These are phyloP conservation scores for Pheosia tremula DNA, from an alignment of 2,888 invertebrate genomes.

Conservation along the genomic window DNA sequence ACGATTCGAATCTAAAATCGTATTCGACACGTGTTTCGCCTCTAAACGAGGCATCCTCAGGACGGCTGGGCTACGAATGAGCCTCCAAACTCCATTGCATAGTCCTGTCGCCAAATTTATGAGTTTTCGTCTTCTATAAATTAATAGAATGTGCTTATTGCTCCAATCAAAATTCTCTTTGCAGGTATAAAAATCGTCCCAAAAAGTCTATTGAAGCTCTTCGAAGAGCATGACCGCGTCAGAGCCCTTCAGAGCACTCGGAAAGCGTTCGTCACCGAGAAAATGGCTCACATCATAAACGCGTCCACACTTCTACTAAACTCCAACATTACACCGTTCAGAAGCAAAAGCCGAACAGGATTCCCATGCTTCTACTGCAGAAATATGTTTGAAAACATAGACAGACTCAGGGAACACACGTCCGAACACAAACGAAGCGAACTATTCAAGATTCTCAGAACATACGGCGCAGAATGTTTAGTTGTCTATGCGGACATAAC, in stretches of 20 bases:
- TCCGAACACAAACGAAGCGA: slow-evolving; percentile 47
- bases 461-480: slow-evolving; percentile 60
- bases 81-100: too few species aligned
- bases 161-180: slow-evolving; percentile 15
- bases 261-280: slow-evolving; percentile 54
- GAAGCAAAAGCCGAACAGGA: slow-evolving; percentile 59
- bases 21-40: too few species aligned
- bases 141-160: too few species aligned
- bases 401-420: slow-evolving; percentile 51
- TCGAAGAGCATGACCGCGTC: slow-evolving; percentile 33
- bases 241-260: slow-evolving; percentile 12
- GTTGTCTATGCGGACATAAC: slow-evolving; percentile 70
- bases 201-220: slow-evolving; percentile 43
- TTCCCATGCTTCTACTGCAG: slow-evolving; percentile 74
- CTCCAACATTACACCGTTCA: slow-evolving; percentile 66
- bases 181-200: slow-evolving; percentile 54
- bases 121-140: too few species aligned
- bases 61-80: too few species aligned
- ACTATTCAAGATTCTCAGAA: slow-evolving; percentile 45
- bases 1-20: too few species aligned
- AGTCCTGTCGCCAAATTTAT: too few species aligned
- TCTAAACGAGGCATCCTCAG: too few species aligned
- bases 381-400: slow-evolving; percentile 53
- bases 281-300: slow-evolving; percentile 60
- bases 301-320: slow-evolving; percentile 53